Conservation (phyloP, 53 echinoderm and acorn worm species). For the Arbacia lixula region DNA sequence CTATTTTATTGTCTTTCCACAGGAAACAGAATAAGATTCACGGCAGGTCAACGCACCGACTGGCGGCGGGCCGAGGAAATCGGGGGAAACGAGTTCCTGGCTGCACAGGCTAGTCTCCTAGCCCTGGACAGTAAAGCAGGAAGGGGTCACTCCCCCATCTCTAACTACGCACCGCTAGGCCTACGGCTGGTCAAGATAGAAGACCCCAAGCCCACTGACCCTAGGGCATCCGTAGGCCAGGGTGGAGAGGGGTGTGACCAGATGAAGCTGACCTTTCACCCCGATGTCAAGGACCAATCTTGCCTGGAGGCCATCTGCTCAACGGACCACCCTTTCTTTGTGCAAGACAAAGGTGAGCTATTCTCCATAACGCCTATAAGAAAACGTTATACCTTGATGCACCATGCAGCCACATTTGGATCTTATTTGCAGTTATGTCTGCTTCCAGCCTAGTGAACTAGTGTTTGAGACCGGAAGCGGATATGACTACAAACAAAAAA, state of each 20-base stretch:
- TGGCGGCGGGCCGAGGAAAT: slow-evolving; percentile 63
- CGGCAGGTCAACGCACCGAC: slow-evolving; percentile 49
- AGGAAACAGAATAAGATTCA: slow-evolving; percentile 62
- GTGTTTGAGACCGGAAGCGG: too few species aligned
- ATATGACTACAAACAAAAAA: too few species aligned
- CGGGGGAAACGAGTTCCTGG: slow-evolving; percentile 49
- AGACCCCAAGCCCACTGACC: slow-evolving; percentile 51
- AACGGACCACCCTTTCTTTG: slow-evolving; percentile 67
- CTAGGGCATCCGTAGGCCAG: not conserved
- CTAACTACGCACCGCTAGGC: slow-evolving; percentile 54
- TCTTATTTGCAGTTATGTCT: too few species aligned
- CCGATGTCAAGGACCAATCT: slow-evolving; percentile 37
- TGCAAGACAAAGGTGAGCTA: slow-evolving; percentile 52
- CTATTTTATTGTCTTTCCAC: too few species aligned
- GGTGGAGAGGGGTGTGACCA: slow-evolving; percentile 16
- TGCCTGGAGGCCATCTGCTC: slow-evolving; percentile 43
- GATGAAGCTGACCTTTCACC: slow-evolving; percentile 56
- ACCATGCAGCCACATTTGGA: too few species aligned
- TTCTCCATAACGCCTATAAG: too few species aligned
- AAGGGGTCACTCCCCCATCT: slow-evolving; percentile 43
- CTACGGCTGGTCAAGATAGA: slow-evolving; percentile 58
- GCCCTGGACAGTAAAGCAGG: not conserved
- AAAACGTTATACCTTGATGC: too few species aligned
- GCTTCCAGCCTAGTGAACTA: too few species aligned
- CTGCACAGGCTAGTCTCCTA: slow-evolving; percentile 44